Evolutionary conservation across 2,113 vertebrate species (phyloP).

Genomic region (Lutjanus erythropterus): DNA sequence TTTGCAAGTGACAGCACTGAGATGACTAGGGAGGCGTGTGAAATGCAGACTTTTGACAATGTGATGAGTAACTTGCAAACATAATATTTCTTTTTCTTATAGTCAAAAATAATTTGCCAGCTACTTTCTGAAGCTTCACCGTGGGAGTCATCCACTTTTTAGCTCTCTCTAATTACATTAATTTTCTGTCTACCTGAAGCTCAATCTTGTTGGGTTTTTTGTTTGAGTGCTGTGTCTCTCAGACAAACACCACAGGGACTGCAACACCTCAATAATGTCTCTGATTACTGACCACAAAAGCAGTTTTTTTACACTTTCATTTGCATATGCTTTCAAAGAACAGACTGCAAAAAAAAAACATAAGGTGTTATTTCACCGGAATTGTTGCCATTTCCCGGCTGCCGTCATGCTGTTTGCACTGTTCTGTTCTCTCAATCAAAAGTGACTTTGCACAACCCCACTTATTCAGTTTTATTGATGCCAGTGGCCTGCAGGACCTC

Average conservation of each 20-base stretch:
- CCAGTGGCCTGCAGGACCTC: conserved; percentile 35
- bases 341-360: background rate
- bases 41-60: background rate
- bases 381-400: background rate
- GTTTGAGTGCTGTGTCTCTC: too few species aligned
- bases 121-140: background rate
- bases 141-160: background rate
- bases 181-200: background rate
- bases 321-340: conserved; percentile 20
- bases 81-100: background rate
- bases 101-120: background rate
- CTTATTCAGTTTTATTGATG: conserved; percentile 25
- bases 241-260: background rate
- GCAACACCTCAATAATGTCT: conserved; percentile 10
- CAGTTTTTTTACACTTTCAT: background rate
- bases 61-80: background rate
- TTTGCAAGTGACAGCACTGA: background rate
- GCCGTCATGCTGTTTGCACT: conserved; percentile 2
- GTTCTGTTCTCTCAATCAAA: conserved; percentile 25
- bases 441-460: background rate
- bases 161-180: background rate
- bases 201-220: background rate
- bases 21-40: background rate
- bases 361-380: background rate
- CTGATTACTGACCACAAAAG: conserved; percentile 3